Base-by-base conservation (phyloP, 53 echinoderm and acorn worm species). In the Apostichopus leukothele region DNA sequence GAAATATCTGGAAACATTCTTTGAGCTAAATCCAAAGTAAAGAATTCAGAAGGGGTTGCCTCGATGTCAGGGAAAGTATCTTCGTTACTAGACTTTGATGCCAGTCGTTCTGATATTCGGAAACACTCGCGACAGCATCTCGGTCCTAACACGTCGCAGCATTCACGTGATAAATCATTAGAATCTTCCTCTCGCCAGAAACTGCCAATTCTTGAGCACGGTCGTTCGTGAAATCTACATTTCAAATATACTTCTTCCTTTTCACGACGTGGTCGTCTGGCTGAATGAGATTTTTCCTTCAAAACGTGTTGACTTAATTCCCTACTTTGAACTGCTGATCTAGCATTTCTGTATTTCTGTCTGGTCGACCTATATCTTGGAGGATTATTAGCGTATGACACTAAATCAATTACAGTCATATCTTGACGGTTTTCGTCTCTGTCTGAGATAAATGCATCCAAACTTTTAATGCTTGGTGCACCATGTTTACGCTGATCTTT, bases 71-170 rank as follows among this genome's bases (percentile, higher is more conserved):
- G 92, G 74, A 93, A 95, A 20, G 60, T 88, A 6, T 89, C 86
- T 75, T 90, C 92, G 20, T 92, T 96, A 25, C 90, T 87, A 27
- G 91, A 66, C 53, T 86, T 88, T 20, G 93, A 92, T 14, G 90
- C 84, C 50, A 79, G 81, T 50, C 95, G 89, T 57, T 92, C 86
- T n/a, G 93, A 88, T 57, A 96, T 88, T 61, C 89, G 92, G 18
- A 89, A 89, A 67, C 96, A 95, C 63, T 96, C 92, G 66, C 93
- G 90, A 80, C 96, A 96, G 60, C 92, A 88, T 51, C 83, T 80
- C 3, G 96, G 95, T 14, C 96, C 96, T 18, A 95, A 83, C 26
- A 96, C 94, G 54, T 96, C 96, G 53, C 96, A 96, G 50, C 96
- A 95, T 79, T 96, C 96, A 16, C 95, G 92, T 27, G 93, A 95